Evolutionary conservation across 53 echinoderm and acorn worm species (phyloP).

Genomic region (Luidia sarsii): DNA sequence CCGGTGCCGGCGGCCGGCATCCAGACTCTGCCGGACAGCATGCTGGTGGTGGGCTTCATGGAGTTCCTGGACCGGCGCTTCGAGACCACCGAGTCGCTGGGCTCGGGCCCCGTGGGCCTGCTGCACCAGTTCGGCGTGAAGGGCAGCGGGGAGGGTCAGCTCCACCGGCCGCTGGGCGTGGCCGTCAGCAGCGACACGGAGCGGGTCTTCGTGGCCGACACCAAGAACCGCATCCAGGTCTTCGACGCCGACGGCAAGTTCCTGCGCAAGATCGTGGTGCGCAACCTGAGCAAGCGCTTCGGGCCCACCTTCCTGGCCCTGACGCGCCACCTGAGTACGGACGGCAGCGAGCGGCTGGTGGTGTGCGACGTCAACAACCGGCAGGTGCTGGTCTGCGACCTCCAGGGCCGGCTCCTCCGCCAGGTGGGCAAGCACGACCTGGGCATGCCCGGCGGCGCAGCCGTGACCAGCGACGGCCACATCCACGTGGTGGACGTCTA

Average conservation of each 20-base stretch:
- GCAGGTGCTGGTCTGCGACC: conserved; percentile 72
- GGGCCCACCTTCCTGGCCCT: conserved; percentile 65
- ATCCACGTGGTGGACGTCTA: conserved; percentile 86
- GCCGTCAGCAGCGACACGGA: conserved; percentile 68
- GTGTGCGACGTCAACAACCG: conserved; percentile 82
- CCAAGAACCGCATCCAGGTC: conserved; percentile 80
- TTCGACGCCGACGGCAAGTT: conserved; percentile 80
- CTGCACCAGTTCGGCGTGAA: conserved; percentile 81
- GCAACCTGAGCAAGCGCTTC: conserved; percentile 73
- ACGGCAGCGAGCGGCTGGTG: conserved; percentile 69
- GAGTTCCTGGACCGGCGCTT: conserved; percentile 72
- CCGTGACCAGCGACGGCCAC: conserved; percentile 75
- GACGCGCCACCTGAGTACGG: conserved; percentile 69
- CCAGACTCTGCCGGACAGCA: conserved; percentile 69
- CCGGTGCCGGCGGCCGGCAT: conserved; percentile 67
- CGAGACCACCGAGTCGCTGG: conserved; percentile 63
- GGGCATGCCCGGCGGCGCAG: conserved; percentile 86
- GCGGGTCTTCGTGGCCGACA: conserved; percentile 78
- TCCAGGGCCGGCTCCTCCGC: conserved; percentile 70
- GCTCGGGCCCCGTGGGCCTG: conserved; percentile 62
- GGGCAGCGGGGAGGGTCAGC: conserved; percentile 73
- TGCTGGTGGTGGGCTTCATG: conserved; percentile 66
- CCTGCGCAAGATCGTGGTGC: conserved; percentile 68
- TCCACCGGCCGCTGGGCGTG: conserved; percentile 73
- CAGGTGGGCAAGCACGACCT: conserved; percentile 72